These are phyloP conservation scores for Oligia strigilis DNA, from an alignment of 2,888 invertebrate genomes.

Conservation along the genomic window DNA sequence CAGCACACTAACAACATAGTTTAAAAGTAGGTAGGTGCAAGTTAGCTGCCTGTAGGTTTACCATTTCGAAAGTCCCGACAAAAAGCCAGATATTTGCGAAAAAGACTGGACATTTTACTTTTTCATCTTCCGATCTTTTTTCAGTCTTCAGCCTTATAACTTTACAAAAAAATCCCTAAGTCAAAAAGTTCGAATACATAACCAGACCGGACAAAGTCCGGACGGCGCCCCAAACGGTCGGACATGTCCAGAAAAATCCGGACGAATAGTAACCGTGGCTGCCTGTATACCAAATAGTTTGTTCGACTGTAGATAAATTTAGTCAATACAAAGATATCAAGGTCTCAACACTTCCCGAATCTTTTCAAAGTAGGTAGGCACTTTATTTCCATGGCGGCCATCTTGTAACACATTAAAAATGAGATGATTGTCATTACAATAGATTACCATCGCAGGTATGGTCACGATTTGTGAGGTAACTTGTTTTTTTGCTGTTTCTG, in stretches of 20 bases:
- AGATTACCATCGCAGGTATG: constrained; percentile 34
- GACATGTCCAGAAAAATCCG: too few species aligned
- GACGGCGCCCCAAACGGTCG: too few species aligned
- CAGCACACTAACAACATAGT: not conserved
- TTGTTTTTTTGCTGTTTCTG: constrained; percentile 31
- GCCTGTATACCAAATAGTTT: not conserved
- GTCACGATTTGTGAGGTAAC: constrained; percentile 40
- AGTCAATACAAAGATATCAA: constrained; percentile 24
- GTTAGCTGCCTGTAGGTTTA: not conserved
- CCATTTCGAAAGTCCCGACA: too few species aligned
- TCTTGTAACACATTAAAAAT: constrained; percentile 46
- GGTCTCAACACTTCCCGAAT: constrained; percentile 40
- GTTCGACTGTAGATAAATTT: not conserved
- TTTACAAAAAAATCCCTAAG: too few species aligned
- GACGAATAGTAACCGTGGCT: too few species aligned
- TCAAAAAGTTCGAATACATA: too few species aligned
- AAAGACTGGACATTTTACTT: too few species aligned
- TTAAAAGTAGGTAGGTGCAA: not conserved
- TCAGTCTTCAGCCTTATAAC: too few species aligned
- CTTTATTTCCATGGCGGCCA: constrained; percentile 9
- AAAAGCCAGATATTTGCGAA: too few species aligned
- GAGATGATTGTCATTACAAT: constrained; percentile 40
- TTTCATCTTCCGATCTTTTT: too few species aligned
- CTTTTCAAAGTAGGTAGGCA: constrained; percentile 11
- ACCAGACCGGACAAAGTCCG: too few species aligned